Percentiles rank a stretch among this genome's conserved stretches.
Evolutionary conservation across 2,113 vertebrate species (phyloP).

Genomic region (Alethe castanea): DNA sequence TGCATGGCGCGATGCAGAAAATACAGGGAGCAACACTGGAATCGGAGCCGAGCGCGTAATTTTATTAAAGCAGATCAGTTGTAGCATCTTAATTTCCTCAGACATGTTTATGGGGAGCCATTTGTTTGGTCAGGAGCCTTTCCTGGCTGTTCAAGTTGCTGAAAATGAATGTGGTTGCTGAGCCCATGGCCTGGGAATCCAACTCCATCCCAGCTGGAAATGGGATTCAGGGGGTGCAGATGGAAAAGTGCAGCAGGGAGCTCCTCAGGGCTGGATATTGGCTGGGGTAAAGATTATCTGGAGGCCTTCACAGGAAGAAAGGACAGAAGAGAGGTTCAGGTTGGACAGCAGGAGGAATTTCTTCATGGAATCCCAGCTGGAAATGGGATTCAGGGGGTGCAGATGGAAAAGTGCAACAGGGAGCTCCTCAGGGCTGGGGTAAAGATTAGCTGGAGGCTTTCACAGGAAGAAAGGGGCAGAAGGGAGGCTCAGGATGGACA

Average conservation of each 20-base stretch:
- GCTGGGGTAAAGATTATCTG: background rate
- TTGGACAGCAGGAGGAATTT: too few relatives aligned
- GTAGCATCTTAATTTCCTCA: constrained; percentile 69
- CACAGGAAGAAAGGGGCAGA: background rate
- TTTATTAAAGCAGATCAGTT: constrained; percentile 66
- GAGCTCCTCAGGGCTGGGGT: background rate
- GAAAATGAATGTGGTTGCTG: background rate
- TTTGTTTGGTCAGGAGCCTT: constrained; percentile 49
- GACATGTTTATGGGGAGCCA: constrained; percentile 65
- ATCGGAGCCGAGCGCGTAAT: constrained; percentile 36
- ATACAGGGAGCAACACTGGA: constrained; percentile 13
- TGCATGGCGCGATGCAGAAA: constrained; percentile 65
- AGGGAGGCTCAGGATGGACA: background rate
- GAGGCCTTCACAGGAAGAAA: too few relatives aligned
- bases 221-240: rapidly evolving
- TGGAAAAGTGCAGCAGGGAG: background rate
- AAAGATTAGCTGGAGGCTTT: background rate
- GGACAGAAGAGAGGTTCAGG: too few relatives aligned
- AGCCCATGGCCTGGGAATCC: background rate
- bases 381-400: rapidly evolving
- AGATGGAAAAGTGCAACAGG: rapidly evolving
- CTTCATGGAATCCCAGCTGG: background rate
- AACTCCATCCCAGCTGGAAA: background rate
- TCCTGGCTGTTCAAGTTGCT: constrained; percentile 25
- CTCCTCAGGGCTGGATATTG: background rate